A percentile compares a stretch with the other conserved stretches of the same genome.
phyloP scores from a whole-genome alignment of 1,140 invertebrate species.

The Pissodes strobi region DNA sequence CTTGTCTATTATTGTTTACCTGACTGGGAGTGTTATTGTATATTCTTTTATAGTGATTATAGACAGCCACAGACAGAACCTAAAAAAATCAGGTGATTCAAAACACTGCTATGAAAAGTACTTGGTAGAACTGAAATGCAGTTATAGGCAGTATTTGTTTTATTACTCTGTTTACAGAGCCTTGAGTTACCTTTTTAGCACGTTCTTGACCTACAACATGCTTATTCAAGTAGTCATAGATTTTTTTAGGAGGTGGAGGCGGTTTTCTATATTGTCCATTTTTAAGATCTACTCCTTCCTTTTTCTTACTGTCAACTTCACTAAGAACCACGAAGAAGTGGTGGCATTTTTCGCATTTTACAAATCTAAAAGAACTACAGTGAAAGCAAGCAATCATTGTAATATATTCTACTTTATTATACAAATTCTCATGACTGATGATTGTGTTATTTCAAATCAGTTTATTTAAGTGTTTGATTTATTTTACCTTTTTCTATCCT shows the following conservation, averaged over 20 bases:
- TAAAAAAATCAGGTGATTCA: conserved; percentile 36
- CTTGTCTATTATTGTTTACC: conserved; percentile 55
- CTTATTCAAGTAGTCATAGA: conserved; percentile 92
- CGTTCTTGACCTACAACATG: conserved; percentile 97
- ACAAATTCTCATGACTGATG: not conserved
- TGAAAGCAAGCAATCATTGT: not conserved
- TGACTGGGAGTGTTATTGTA: conserved; percentile 84
- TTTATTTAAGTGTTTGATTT: too few species aligned
- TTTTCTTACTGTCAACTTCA: conserved; percentile 88
- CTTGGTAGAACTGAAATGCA: not conserved
- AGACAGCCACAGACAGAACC: conserved; percentile 97
- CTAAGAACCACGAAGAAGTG: conserved; percentile 97
- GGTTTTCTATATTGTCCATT: conserved; percentile 73
- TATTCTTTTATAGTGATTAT: conserved; percentile 98
- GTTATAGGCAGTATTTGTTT: conserved; percentile 2
- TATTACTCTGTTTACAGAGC: conserved; percentile 11
- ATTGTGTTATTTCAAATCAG: too few species aligned
- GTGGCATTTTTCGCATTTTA: conserved; percentile 97
- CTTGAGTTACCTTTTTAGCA: conserved; percentile 79
- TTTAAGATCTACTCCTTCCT: conserved; percentile 74
- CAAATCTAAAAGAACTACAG: conserved; percentile 73
- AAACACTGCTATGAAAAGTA: not conserved
- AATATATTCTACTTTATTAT: not conserved
- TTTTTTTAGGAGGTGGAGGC: conserved; percentile 94
- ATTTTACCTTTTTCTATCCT: too few species aligned